phyloP scores from a whole-genome alignment of 2,113 vertebrate genomes.

The Prunella himalayana region DNA sequence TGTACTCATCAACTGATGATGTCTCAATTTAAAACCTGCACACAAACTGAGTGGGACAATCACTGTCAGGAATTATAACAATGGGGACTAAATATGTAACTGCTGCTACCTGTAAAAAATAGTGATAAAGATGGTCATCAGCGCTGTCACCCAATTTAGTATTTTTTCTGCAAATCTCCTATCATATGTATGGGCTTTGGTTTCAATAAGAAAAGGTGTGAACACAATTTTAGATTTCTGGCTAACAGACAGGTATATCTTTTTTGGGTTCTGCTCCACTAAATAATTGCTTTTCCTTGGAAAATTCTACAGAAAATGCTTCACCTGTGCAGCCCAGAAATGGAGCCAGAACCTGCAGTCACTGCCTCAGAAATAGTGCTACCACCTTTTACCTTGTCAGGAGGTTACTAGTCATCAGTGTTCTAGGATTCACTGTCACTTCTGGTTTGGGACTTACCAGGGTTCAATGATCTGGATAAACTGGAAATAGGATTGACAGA shows the following conservation, averaged over 20 bases:
- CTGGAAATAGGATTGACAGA: background rate
- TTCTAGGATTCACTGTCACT: background rate
- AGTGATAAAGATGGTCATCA: background rate
- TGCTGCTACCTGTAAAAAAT: background rate
- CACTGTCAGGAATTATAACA: background rate
- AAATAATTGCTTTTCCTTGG: background rate
- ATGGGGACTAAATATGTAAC: background rate
- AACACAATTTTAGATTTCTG: background rate
- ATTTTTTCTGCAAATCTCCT: background rate
- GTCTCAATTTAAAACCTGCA: background rate
- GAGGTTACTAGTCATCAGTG: background rate
- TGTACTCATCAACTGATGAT: background rate
- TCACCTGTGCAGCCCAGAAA: background rate
- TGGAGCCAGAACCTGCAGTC: background rate
- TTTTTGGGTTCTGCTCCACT: background rate
- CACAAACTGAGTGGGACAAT: background rate
- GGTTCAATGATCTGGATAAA: background rate
- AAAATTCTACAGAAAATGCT: background rate
- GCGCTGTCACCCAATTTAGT: background rate
- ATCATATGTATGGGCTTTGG: background rate
- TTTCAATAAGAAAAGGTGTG: background rate
- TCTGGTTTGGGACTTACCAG: background rate
- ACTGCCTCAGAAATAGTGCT: background rate
- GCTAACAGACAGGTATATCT: background rate
- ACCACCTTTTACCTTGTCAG: background rate